Evolutionary conservation across 2,797 vertebrate species (phyloP), one percentile per base, ranked within the genome.

Genomic region (Pogoniulus pusillus): DNA sequence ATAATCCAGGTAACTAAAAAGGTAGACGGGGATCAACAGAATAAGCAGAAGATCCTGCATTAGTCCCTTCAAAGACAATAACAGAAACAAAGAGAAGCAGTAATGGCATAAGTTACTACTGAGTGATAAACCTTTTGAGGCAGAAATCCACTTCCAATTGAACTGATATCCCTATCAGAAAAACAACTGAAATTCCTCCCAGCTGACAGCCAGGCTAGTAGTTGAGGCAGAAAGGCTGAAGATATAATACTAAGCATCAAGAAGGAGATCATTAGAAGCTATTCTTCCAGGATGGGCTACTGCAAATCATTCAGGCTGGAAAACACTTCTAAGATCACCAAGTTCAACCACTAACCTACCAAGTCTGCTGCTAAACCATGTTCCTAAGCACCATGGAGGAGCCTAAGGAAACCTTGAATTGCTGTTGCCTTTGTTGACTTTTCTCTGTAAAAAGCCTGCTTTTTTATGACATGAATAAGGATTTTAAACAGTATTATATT

Each of bases 401-500:
- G 39, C 37, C 39, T 68, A 72, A 82, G 63, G 26, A 32, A 75
- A 75, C 23, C 14, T 27, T 80, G 63, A 89, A 75, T 27, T 81
- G 35, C 62, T 78, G 55, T 58, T 63, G 51, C 58, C 64, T 77
- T 49, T 92, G 82, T 35, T 49, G 24, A 15, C 39, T 91, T 70
- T 88, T 17, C 78, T 87, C 83, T 43, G 75, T 72, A 66, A 91
- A 85, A 80, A 85, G 65, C 29, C 54, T 87, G 49, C 30, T 63
- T 37, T 94, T 90, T 86, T 90, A 92, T 80, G 79, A 82, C n/a
- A 74, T 0, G 2, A 95, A 77, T 85, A 79, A 71, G 49, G 68
- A 91, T 74, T 89, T 94, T 60, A 87, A 94, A 70, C 2, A 13
- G 47, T 47, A 94, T 91, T 85, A 92, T 62, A 88, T 82, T 93